These are phyloP conservation scores for Holacanthella duospinosa DNA, from an alignment of 2,888 invertebrate species.

Conservation along the genomic window DNA sequence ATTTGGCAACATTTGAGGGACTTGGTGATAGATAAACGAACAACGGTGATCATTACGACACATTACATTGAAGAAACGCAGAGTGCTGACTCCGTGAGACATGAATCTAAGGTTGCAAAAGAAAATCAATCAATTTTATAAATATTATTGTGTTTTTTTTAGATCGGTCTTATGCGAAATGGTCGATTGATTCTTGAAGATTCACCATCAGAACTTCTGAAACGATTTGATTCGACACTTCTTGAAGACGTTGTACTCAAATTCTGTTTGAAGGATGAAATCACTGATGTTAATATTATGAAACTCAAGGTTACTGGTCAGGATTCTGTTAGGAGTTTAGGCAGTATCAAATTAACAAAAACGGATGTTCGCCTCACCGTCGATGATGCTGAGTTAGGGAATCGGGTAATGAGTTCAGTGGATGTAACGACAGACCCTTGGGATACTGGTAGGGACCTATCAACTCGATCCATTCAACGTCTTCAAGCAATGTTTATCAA, in stretches of 20 bases:
- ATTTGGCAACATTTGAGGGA: conserved; percentile 26
- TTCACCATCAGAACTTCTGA: conserved; percentile 16
- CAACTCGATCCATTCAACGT: not conserved
- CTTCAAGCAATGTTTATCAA: conserved; percentile 14
- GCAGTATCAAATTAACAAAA: not conserved
- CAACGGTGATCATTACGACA: conserved; percentile 28
- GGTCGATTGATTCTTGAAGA: conserved; percentile 24
- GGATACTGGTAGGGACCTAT: not conserved
- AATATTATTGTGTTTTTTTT: not conserved
- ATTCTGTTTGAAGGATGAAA: conserved; percentile 23
- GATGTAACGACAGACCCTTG: not conserved
- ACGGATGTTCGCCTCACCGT: not conserved
- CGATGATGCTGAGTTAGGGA: not conserved
- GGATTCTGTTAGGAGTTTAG: not conserved
- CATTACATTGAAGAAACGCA: conserved; percentile 29
- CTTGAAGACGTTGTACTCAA: conserved; percentile 26
- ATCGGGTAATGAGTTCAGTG: not conserved
- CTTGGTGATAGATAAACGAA: conserved; percentile 13
- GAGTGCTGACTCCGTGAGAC: conserved; percentile 20
- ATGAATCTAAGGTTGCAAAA: not conserved
- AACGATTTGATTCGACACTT: conserved; percentile 10
- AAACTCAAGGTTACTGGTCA: not conserved
- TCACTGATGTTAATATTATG: conserved; percentile 3
- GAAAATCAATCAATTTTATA: not conserved
- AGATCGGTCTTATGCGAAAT: conserved; percentile 29